Conservation (phyloP, 2,888 invertebrate genomes). For the Cynaeus angustus region DNA sequence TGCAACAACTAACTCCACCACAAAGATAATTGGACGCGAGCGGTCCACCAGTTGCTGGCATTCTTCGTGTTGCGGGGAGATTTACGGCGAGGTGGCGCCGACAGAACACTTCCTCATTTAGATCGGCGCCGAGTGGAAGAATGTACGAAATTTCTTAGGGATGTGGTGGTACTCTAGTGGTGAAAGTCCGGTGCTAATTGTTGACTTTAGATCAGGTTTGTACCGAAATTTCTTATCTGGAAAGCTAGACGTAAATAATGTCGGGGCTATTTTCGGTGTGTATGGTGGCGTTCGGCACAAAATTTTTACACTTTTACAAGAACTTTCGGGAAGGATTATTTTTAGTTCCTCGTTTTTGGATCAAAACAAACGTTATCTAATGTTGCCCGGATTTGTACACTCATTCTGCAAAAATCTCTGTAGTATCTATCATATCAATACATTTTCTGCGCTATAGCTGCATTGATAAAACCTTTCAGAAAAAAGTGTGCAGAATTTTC, state of each 20-base stretch:
- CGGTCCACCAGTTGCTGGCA: conserved; percentile 18
- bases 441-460: too few species aligned
- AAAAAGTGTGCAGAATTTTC: too few species aligned
- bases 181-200: conserved; percentile 1
- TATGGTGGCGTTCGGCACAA: background rate
- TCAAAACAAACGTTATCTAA: too few species aligned
- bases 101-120: conserved; percentile 29
- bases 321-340: too few species aligned
- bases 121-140: conserved; percentile 13
- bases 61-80: conserved; percentile 26
- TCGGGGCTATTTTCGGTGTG: background rate
- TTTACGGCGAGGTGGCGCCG: conserved; percentile 19
- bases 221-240: conserved; percentile 1
- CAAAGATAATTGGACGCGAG: conserved; percentile 48
- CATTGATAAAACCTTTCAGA: too few species aligned
- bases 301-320: background rate
- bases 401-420: too few species aligned
- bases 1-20: conserved; percentile 41
- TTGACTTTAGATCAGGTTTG: conserved; percentile 2
- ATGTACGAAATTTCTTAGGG: conserved; percentile 6
- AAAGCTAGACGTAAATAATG: background rate
- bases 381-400: too few species aligned
- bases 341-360: too few species aligned
- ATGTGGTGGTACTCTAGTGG: background rate
- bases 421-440: too few species aligned